These are phyloP conservation scores for Sebastes schlegelii DNA, from an alignment of 2,113 vertebrate genomes.

Conservation along the genomic window DNA sequence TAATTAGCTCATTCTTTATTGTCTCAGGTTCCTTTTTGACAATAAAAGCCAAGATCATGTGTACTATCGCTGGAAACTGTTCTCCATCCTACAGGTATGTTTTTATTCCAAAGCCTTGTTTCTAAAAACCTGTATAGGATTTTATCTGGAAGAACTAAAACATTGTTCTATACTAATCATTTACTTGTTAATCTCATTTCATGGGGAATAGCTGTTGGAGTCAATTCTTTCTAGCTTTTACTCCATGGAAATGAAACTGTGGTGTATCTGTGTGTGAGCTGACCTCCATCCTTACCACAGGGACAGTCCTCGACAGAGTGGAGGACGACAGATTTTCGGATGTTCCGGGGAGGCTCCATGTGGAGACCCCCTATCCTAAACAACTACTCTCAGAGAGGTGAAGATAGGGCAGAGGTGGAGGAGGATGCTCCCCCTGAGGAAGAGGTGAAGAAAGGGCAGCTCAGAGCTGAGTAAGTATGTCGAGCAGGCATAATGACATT, in stretches of 20 bases:
- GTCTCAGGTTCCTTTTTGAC: conserved; percentile 86
- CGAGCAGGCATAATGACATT: background rate
- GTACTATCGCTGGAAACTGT: conserved; percentile 88
- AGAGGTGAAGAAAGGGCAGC: conserved; percentile 87
- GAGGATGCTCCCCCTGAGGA: conserved; percentile 72
- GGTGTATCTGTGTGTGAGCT: background rate
- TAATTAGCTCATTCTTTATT: conserved; percentile 12
- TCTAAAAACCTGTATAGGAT: background rate
- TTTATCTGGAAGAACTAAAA: background rate
- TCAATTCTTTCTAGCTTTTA: background rate
- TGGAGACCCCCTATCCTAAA: conserved; percentile 86
- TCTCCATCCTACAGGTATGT: conserved; percentile 86
- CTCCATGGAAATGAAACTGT: background rate
- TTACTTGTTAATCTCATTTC: background rate
- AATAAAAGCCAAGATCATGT: conserved; percentile 88
- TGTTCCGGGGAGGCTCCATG: conserved; percentile 86
- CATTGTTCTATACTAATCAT: background rate
- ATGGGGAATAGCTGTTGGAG: background rate
- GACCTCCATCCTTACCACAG: conserved; percentile 43
- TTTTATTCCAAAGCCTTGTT: background rate
- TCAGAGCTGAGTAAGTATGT: conserved; percentile 82
- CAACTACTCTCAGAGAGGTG: conserved; percentile 79
- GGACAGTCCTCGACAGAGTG: conserved; percentile 84
- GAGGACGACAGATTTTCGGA: conserved; percentile 83
- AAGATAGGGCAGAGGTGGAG: conserved; percentile 68